Conservation (phyloP, 2,797 vertebrate species). For the Dallia pectoralis region DNA sequence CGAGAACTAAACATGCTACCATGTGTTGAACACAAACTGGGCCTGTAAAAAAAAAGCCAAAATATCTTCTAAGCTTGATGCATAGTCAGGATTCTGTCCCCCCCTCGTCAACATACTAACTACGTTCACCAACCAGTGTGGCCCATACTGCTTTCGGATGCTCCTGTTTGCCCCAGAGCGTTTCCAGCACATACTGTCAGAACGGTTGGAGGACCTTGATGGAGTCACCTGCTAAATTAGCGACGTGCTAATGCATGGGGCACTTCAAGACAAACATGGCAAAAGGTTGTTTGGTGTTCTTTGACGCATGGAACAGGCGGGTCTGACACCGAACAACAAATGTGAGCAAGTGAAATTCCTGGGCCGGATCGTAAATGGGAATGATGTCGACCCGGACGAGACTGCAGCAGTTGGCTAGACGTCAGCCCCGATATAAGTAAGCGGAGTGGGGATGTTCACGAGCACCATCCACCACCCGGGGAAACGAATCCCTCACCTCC, state of each 20-base stretch:
- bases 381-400: constrained; percentile 15
- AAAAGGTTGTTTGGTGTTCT: neutral
- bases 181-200: constrained; percentile 8
- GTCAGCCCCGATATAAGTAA: constrained; percentile 1
- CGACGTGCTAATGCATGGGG: neutral
- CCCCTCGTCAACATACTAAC: neutral
- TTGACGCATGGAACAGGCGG: neutral
- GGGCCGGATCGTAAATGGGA: neutral
- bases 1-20: neutral
- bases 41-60: neutral
- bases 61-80: neutral
- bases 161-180: neutral
- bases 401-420: neutral
- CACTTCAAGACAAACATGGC: constrained; percentile 2
- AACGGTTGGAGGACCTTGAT: neutral
- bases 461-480: constrained; percentile 7
- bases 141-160: neutral
- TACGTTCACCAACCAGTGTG: neutral
- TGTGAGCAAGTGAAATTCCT: constrained; percentile 11
- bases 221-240: constrained; percentile 16
- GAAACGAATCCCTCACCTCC: constrained; percentile 8
- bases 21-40: neutral
- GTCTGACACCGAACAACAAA: neutral
- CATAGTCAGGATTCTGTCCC: neutral
- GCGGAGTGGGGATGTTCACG: constrained; percentile 6